Percentiles rank a stretch among this genome's conserved stretches.
These are phyloP conservation scores for Cotesia typhae DNA, from an alignment of 1,140 invertebrate species.

Conservation along the genomic window DNA sequence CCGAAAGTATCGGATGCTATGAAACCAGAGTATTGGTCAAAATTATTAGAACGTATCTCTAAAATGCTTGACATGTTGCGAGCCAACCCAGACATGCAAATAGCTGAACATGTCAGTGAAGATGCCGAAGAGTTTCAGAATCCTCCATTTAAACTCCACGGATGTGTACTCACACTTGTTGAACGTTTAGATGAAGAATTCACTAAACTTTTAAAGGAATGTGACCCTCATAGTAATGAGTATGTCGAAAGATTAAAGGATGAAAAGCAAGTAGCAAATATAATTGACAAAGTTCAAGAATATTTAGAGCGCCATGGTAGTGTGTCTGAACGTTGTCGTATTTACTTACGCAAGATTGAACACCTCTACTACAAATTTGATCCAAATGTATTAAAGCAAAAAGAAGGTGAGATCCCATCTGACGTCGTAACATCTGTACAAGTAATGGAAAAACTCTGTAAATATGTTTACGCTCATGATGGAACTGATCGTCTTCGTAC, in stretches of 20 bases:
- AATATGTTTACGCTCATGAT: conserved; percentile 96
- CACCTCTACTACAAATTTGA: conserved; percentile 99
- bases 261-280: conserved; percentile 86
- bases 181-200: conserved; percentile 97
- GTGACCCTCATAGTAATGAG: conserved; percentile 98
- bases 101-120: conserved; percentile 88
- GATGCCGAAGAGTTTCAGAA: conserved; percentile 89
- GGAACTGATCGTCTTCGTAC: conserved; percentile 92
- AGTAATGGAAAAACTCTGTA: conserved; percentile 93
- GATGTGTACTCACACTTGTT: conserved; percentile 89
- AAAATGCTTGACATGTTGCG: conserved; percentile 79
- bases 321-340: conserved; percentile 92
- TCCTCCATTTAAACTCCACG: conserved; percentile 80
- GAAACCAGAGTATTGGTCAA: conserved; percentile 95
- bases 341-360: conserved; percentile 95
- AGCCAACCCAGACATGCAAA: conserved; percentile 72
- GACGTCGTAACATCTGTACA: conserved; percentile 79
- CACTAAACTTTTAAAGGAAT: conserved; percentile 94
- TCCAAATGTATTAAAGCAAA: conserved; percentile 81
- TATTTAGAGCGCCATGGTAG: conserved; percentile 86
- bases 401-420: conserved; percentile 71
- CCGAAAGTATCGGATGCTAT: conserved; percentile 97
- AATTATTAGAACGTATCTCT: conserved; percentile 78
- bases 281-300: conserved; percentile 90
- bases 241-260: conserved; percentile 97